Conservation (phyloP, 2,888 invertebrate genomes). For the Chaitophorus viminalis region DNA sequence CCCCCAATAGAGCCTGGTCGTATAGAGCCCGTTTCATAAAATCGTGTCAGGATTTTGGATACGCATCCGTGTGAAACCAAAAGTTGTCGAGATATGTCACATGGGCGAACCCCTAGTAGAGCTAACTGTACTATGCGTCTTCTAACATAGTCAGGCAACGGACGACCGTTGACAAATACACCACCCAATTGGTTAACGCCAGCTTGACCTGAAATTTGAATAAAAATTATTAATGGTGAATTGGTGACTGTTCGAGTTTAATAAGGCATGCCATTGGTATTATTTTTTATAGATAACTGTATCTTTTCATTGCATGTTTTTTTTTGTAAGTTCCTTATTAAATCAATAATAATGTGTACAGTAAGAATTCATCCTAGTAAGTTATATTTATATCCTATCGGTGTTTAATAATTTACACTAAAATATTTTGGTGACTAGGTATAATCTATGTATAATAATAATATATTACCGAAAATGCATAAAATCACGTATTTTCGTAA, state of each 20-base stretch:
- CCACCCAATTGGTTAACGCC: conserved; percentile 97
- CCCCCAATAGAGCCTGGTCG: conserved; percentile 95
- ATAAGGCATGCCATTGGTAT: background rate
- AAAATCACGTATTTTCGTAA: no score
- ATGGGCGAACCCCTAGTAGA: conserved; percentile 92
- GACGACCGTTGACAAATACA: conserved; percentile 97
- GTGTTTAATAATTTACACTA: no score
- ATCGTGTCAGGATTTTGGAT: conserved; percentile 94
- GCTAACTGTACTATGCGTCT: conserved; percentile 94
- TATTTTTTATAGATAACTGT: no score
- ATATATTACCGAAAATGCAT: no score
- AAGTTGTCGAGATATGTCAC: conserved; percentile 94
- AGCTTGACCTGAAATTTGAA: conserved; percentile 81
- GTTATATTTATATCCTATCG: no score
- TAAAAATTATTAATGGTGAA: background rate
- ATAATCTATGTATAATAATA: no score
- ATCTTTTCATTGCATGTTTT: no score
- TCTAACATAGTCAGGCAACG: conserved; percentile 92
- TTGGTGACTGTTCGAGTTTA: background rate
- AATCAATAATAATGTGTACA: no score
- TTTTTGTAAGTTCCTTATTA: no score
- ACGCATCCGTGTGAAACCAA: conserved; percentile 97
- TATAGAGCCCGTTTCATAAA: conserved; percentile 96
- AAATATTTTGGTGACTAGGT: no score
- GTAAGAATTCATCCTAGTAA: no score